Percentiles rank a stretch among this genome's conserved stretches.
phyloP scores from a whole-genome alignment of 2,888 invertebrate species.

The Gymnocheta viridis region DNA sequence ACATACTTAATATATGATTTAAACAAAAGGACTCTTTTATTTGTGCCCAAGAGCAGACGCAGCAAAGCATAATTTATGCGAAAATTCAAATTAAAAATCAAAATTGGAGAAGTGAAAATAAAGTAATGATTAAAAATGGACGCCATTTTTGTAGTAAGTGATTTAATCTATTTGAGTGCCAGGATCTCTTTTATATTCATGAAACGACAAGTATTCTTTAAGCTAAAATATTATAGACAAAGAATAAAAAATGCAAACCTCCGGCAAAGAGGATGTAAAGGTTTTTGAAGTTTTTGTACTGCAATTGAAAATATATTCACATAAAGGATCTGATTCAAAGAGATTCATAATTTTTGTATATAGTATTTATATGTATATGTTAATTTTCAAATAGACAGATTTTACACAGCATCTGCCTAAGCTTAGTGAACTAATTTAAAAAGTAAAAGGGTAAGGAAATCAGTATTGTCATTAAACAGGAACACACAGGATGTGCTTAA shows the following conservation, averaged over 20 bases:
- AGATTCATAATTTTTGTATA: neutral
- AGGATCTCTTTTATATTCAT: neutral
- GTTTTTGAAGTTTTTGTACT: neutral
- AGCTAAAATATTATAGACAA: neutral
- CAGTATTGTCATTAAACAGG: too few relatives aligned
- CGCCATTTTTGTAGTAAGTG: neutral
- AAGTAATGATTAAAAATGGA: neutral
- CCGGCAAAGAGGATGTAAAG: neutral
- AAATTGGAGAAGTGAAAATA: slow-evolving; percentile 1
- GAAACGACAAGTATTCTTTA: neutral
- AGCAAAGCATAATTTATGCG: slow-evolving; percentile 35
- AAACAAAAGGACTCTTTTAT: slow-evolving; percentile 27
- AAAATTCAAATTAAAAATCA: slow-evolving; percentile 8
- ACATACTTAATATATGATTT: slow-evolving; percentile 3
- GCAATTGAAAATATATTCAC: neutral
- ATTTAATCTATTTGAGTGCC: neutral
- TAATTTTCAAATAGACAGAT: too few relatives aligned
- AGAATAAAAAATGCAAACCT: too few relatives aligned
- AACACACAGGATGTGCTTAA: too few relatives aligned
- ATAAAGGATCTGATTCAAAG: neutral
- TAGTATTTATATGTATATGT: too few relatives aligned
- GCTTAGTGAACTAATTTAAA: too few relatives aligned
- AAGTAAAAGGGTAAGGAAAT: too few relatives aligned
- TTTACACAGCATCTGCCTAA: too few relatives aligned
- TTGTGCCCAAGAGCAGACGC: neutral